phyloP scores from a whole-genome alignment of 2,888 invertebrate genomes.

The Alcis repandata region DNA sequence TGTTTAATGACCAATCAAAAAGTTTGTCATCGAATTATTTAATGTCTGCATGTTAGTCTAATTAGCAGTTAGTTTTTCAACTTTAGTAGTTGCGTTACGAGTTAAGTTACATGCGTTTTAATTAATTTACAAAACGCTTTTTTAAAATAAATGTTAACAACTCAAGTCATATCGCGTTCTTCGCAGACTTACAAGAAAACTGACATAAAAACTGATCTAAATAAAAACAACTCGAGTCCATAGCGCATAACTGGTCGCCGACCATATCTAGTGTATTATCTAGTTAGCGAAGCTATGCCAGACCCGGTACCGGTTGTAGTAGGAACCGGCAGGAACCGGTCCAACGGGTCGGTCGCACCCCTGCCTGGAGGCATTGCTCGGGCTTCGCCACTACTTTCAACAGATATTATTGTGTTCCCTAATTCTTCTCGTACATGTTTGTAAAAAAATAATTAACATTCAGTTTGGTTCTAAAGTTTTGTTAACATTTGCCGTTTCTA shows the following conservation, averaged over 20 bases:
- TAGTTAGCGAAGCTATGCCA: conserved; percentile 68
- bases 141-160: neutral
- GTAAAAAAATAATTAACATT: too few species aligned
- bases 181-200: conserved; percentile 17
- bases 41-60: too few species aligned
- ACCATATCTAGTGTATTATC: conserved; percentile 66
- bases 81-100: too few species aligned
- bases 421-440: neutral
- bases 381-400: conserved; percentile 32
- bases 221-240: conserved; percentile 44
- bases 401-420: neutral
- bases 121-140: too few species aligned
- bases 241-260: conserved; percentile 51
- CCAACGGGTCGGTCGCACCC: conserved; percentile 38
- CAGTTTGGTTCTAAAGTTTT: too few species aligned
- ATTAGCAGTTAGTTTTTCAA: too few species aligned
- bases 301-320: conserved; percentile 58
- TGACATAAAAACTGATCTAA: conserved; percentile 37
- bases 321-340: conserved; percentile 48
- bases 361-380: conserved; percentile 42
- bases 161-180: neutral
- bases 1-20: neutral
- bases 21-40: too few species aligned
- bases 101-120: too few species aligned
- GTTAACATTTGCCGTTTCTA: too few species aligned